Conservation (phyloP, 2,888 invertebrate genomes). For the Stenoptilia bipunctidactyla region DNA sequence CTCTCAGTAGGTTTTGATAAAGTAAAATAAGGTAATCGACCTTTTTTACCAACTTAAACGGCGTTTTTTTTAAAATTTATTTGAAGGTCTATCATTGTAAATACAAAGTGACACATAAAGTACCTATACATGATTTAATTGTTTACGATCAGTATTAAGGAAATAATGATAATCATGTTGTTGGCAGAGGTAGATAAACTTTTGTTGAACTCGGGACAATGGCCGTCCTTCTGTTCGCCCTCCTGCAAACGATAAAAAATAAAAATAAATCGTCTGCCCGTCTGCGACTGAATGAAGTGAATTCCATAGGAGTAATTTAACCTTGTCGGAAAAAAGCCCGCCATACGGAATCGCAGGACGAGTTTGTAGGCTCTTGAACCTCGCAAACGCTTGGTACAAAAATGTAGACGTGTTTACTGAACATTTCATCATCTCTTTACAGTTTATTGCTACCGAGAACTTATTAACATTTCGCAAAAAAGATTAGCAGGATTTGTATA, state of each 20-base stretch:
- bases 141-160: too few species aligned
- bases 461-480: too few species aligned
- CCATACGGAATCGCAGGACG: not conserved
- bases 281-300: conserved; percentile 7
- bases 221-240: conserved; percentile 51
- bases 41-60: too few species aligned
- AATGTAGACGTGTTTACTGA: not conserved
- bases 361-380: conserved; percentile 1
- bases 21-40: too few species aligned
- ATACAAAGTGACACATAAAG: too few species aligned
- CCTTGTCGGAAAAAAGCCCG: not conserved
- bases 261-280: conserved; percentile 10
- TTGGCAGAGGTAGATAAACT: not conserved
- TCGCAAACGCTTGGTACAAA: not conserved
- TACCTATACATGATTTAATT: too few species aligned
- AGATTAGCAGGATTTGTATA: too few species aligned
- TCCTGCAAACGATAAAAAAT: conserved; percentile 15
- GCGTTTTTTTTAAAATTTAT: too few species aligned
- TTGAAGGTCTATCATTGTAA: too few species aligned
- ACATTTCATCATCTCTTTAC: not conserved
- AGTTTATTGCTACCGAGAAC: too few species aligned
- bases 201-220: conserved; percentile 27
- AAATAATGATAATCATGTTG: too few species aligned
- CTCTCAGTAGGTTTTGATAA: too few species aligned
- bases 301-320: conserved; percentile 1